Conservation (phyloP, 1,140 invertebrate genomes). For the Brachionus rubens region DNA sequence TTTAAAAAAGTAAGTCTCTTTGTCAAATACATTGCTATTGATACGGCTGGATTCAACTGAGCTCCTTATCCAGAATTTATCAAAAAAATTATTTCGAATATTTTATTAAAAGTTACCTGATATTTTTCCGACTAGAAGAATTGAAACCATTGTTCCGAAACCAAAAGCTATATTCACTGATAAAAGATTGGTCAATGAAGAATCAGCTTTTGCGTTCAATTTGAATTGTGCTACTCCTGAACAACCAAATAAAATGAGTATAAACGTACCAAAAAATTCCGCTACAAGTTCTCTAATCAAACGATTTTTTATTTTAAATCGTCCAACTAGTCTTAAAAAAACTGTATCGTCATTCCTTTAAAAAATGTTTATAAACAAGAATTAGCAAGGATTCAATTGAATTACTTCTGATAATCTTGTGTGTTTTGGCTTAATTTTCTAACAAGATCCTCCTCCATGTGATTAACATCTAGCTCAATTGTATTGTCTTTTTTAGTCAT, state of each 20-base stretch:
- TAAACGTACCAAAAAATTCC: slow-evolving; percentile 10
- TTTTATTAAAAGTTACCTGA: slow-evolving; percentile 4
- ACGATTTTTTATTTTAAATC: neutral
- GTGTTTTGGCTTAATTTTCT: too few species aligned
- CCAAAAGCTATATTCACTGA: neutral
- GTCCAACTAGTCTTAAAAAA: too few species aligned
- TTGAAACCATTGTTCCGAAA: slow-evolving; percentile 2
- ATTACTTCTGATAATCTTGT: too few species aligned
- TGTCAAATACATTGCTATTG: slow-evolving; percentile 56
- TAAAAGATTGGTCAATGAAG: neutral
- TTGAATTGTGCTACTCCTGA: slow-evolving; percentile 11
- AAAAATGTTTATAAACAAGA: too few species aligned
- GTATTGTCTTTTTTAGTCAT: too few species aligned
- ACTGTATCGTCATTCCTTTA: too few species aligned
- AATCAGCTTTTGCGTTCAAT: neutral
- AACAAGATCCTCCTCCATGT: too few species aligned
- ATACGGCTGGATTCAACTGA: too few species aligned
- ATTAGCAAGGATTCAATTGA: too few species aligned
- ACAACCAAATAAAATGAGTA: slow-evolving; percentile 28
- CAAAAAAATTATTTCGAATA: neutral
- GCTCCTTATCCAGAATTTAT: slow-evolving; percentile 65
- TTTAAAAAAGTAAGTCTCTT: neutral
- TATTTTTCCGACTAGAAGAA: slow-evolving; percentile 33
- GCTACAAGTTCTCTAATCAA: neutral
- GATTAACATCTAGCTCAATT: too few species aligned